phyloP scores from a whole-genome alignment of 1,140 invertebrate genomes.

The Nymphalis io region DNA sequence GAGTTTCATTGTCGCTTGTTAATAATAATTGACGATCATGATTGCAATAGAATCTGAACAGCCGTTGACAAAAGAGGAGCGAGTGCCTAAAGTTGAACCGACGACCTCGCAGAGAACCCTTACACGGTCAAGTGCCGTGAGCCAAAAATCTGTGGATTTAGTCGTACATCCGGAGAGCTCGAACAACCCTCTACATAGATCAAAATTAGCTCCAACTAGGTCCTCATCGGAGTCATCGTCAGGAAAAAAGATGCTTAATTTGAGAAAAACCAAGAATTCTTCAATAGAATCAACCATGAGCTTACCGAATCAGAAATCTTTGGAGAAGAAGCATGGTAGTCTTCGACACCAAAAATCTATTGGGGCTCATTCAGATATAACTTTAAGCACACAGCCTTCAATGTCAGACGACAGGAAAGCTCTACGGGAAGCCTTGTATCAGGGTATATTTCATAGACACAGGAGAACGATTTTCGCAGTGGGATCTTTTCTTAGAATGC shows the following conservation, averaged over 20 bases:
- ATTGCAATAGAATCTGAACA: conserved; percentile 75
- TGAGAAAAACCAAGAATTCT: conserved; percentile 77
- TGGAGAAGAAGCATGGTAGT: conserved; percentile 77
- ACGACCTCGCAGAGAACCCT: conserved; percentile 63
- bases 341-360: conserved; percentile 76
- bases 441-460: conserved; percentile 90
- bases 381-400: conserved; percentile 78
- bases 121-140: conserved; percentile 81
- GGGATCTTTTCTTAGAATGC: conserved; percentile 89
- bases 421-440: conserved; percentile 88
- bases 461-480: conserved; percentile 89
- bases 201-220: conserved; percentile 71
- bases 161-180: conserved; percentile 68
- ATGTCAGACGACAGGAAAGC: conserved; percentile 87
- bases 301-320: conserved; percentile 78
- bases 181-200: conserved; percentile 75
- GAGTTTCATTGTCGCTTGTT: conserved; percentile 26
- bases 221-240: conserved; percentile 73
- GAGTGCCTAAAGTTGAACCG: conserved; percentile 60
- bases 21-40: conserved; percentile 54
- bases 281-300: conserved; percentile 80
- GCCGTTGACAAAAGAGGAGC: conserved; percentile 62
- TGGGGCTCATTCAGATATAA: conserved; percentile 77
- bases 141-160: conserved; percentile 82
- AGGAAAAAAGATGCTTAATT: conserved; percentile 71